A percentile compares a stretch with the other conserved stretches of the same genome.
phyloP scores from a whole-genome alignment of 2,888 invertebrate species.

The Drosophila quinaria region DNA sequence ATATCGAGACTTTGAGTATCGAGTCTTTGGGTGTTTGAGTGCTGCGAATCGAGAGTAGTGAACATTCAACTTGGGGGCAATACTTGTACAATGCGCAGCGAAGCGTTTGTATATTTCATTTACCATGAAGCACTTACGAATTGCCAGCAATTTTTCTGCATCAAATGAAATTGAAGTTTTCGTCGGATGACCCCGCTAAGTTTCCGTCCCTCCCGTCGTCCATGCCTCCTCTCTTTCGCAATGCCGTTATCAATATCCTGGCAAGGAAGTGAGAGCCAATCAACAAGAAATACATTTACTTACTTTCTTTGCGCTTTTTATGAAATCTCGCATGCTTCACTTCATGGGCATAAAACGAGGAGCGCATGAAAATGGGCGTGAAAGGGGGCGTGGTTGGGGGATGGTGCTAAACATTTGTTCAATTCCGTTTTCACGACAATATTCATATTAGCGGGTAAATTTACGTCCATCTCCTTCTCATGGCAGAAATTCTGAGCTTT shows the following conservation, averaged over 20 bases:
- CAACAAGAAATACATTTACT: constrained; percentile 77
- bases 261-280: constrained; percentile 65
- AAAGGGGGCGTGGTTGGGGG: not conserved
- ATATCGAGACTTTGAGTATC: constrained; percentile 3
- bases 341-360: constrained; percentile 58
- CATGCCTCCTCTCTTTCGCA: not conserved
- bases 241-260: constrained; percentile 63
- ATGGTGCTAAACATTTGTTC: constrained; percentile 66
- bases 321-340: constrained; percentile 75
- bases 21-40: constrained; percentile 16
- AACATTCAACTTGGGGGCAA: constrained; percentile 43
- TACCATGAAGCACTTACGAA: constrained; percentile 78
- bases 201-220: not conserved
- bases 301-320: constrained; percentile 64
- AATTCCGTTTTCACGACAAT: constrained; percentile 75
- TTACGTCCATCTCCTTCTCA: constrained; percentile 33
- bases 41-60: constrained; percentile 15
- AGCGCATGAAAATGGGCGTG: constrained; percentile 18
- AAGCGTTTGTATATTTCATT: constrained; percentile 78
- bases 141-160: constrained; percentile 78
- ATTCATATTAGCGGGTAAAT: constrained; percentile 80
- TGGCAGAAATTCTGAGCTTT: constrained; percentile 45
- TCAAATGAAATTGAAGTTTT: constrained; percentile 77
- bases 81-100: constrained; percentile 52
- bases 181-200: constrained; percentile 27